These are phyloP conservation scores for Cotesia congregata DNA, from an alignment of 2,888 invertebrate genomes.

Conservation along the genomic window DNA sequence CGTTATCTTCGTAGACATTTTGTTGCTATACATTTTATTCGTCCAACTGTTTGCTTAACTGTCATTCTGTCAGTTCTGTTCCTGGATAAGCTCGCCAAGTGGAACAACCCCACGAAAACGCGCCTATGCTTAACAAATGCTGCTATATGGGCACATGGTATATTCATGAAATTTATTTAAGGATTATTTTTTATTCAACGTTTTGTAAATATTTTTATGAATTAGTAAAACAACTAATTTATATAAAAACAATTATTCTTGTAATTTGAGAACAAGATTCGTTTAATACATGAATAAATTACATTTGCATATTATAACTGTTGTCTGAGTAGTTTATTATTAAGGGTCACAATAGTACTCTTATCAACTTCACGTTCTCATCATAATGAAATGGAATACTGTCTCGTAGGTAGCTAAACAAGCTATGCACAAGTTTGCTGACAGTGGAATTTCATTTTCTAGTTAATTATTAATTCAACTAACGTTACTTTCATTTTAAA, in stretches of 20 bases:
- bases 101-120: constrained; percentile 10
- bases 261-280: neutral
- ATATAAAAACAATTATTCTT: neutral
- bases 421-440: neutral
- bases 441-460: neutral
- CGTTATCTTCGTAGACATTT: constrained; percentile 41
- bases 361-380: neutral
- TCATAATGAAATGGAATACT: neutral
- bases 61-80: constrained; percentile 27
- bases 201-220: neutral
- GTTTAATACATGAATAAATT: neutral
- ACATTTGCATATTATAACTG: neutral
- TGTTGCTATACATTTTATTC: constrained; percentile 46
- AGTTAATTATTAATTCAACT: neutral
- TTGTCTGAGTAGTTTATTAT: neutral
- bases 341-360: neutral
- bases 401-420: neutral
- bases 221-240: neutral
- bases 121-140: neutral
- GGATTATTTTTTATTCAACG: neutral
- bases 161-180: neutral
- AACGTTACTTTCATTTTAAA: neutral
- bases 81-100: constrained; percentile 25
- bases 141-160: neutral
- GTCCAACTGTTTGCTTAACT: constrained; percentile 28